Base-by-base conservation (phyloP, 2,888 invertebrate species). In the Melangyna quadrimaculata region DNA sequence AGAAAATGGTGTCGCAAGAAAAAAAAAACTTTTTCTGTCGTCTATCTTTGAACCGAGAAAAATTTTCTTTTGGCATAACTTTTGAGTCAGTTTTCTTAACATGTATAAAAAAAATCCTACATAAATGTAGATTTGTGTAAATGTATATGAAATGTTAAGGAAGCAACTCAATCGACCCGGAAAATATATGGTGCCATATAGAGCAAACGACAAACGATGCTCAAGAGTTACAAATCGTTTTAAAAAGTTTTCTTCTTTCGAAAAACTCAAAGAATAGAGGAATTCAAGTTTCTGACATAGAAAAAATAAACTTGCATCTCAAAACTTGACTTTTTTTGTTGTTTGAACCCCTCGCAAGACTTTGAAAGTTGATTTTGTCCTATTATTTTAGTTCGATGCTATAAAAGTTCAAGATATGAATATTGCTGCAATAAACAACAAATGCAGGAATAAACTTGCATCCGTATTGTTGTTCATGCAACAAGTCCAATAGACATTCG, bases 161-260 rank as follows among this genome's bases (percentile, higher is more conserved):
- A 59, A 43, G 35, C 45, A 77, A 40, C 61, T 70, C 37, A 43
- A 78, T 78, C 63, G 78, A 78, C 78, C 78, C 78, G 63, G 78
- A 78, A 78, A 63, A 63, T 78, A 45, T 78, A 45, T 55, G 70
- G 71, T 63, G 69, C 43, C 79, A 69, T 45, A 73, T 45, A 73
- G 67, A 59, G 51, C 78, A 69, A 61, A 69, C 35, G n/a, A n/a
- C n/a, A n/a, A n/a, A n/a, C n/a, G n/a, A n/a, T n/a, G 53, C 43
- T 19, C 8, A 9, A 69, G 22, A 29, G 53, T 75, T 70, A 63
- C 80, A 75, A 80, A 75, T 70, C 70, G 63, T 75, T 80, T 80
- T 63, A 37, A 43, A n/a, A 55, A 45, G 53, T 78, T 78, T 73
- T 57, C 51, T 69, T 59, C 29, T 48, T 24, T 27, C 14, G 32